Evolutionary conservation across 1,140 invertebrate species (phyloP), one percentile per base, ranked within the genome.

Genomic region (Drosophila equinoxialis): DNA sequence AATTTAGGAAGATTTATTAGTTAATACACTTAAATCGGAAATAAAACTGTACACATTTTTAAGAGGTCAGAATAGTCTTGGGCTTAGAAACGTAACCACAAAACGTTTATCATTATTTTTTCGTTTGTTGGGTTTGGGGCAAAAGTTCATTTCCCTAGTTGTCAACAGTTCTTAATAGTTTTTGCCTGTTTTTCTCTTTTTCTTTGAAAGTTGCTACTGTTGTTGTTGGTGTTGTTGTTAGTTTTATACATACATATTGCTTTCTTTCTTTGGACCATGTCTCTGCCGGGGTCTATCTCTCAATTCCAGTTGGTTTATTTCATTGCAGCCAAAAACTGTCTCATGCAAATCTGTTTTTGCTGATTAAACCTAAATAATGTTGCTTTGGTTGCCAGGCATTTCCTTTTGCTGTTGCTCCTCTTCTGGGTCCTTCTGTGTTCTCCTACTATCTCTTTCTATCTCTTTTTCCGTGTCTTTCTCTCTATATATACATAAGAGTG

Each of bases 291-390:
- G 41, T 64, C 75, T 69, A 76, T 73, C 63, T 83, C 80, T 87
- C 79, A 80, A 83, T 87, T 87, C 84, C 84, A 87, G 84, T 87
- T 80, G 84, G 83, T 89, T 89, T 87, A 87, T 77, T 87, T 77
- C 84, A 83, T 77, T 71, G 73, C 72, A 74, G 59, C 69, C 75
- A 54, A 75, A 77, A 64, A 54, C 79, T 77, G 84, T 82, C 67
- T 80, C 75, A 87, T 89, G 84, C 80, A 89, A 87, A 87, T 87
- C 83, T 87, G 84, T 70, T 83, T 51, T 80, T 89, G 84, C 84
- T 87, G 83, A 87, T 87, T 87, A 87, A 87, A 87, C 83, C 80
- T 89, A 87, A 89, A 87, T 87, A 87, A 87, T 87, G 84, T 83
- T 76, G 84, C 73, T 59, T 76, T 66, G 48, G 58, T 69, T 74